These are phyloP conservation scores for Tiphia femorata DNA, from an alignment of 2,888 invertebrate genomes.

Conservation along the genomic window DNA sequence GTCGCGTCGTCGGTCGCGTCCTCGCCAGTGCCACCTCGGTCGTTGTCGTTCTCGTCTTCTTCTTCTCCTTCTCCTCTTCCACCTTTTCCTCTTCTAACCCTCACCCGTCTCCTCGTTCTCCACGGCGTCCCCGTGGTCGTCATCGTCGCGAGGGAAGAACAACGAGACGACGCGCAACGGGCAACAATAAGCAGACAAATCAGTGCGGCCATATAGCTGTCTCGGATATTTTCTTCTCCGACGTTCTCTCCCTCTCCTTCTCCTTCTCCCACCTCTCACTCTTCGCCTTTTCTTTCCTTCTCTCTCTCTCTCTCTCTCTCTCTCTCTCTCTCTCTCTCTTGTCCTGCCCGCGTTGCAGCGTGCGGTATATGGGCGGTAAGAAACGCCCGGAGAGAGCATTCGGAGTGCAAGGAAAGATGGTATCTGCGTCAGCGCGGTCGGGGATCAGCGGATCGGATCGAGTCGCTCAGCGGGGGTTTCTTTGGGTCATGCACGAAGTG, in stretches of 20 bases:
- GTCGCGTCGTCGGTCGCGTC: too few relatives aligned
- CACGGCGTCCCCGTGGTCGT: too few relatives aligned
- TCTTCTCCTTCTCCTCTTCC: too few relatives aligned
- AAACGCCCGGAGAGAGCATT: constrained; percentile 54
- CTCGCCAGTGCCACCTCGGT: too few relatives aligned
- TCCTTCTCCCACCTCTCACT: constrained; percentile 6
- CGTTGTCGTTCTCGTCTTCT: too few relatives aligned
- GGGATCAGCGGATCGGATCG: constrained; percentile 67
- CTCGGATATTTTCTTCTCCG: constrained; percentile 28
- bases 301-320: not conserved
- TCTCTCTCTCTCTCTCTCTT: constrained; percentile 14
- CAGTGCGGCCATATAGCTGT: constrained; percentile 53
- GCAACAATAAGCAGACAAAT: constrained; percentile 52
- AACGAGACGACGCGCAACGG: constrained; percentile 17
- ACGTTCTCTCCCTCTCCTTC: constrained; percentile 9
- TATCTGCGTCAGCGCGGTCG: constrained; percentile 67
- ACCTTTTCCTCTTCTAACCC: too few relatives aligned
- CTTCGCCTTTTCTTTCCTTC: constrained; percentile 7
- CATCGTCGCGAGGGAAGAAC: not conserved
- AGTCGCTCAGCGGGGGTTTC: constrained; percentile 68
- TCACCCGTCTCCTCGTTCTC: too few relatives aligned
- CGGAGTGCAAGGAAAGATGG: constrained; percentile 63
- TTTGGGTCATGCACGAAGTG: constrained; percentile 67
- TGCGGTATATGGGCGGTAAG: constrained; percentile 50
- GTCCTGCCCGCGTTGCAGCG: constrained; percentile 6